phyloP scores from a whole-genome alignment of 2,113 vertebrate genomes.

The Cyanoliseus patagonus region DNA sequence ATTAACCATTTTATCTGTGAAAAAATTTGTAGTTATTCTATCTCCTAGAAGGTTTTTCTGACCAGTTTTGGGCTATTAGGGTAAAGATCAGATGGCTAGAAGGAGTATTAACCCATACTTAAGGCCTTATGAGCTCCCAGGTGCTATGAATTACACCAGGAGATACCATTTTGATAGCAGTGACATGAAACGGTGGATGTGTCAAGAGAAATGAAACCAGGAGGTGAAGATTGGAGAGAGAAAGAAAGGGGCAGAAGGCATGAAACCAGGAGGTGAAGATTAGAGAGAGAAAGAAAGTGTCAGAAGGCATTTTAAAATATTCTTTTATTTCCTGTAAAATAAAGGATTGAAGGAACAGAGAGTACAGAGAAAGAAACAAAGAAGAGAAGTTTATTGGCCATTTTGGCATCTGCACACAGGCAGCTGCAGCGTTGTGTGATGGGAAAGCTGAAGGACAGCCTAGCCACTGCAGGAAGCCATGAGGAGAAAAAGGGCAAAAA shows the following conservation, averaged over 20 bases:
- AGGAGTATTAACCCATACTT: neutral
- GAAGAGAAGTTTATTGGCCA: neutral
- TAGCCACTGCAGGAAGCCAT: neutral
- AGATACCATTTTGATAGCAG: neutral
- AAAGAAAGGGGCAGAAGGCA: neutral
- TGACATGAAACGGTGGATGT: neutral
- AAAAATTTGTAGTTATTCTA: neutral
- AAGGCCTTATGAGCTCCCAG: neutral
- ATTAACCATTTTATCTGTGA: neutral
- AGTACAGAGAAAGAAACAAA: neutral
- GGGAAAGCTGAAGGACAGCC: neutral
- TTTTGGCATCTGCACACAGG: neutral
- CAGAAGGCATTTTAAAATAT: neutral
- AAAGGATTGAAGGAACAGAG: neutral
- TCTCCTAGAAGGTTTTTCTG: neutral
- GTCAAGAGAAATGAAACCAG: neutral
- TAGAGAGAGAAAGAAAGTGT: neutral
- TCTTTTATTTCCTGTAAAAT: neutral
- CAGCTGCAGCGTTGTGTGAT: neutral
- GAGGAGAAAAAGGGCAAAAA: neutral
- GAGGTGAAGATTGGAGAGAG: neutral
- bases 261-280: neutral
- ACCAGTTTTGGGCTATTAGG: neutral
- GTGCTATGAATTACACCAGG: fast-evolving
- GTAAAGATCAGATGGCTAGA: neutral